These are phyloP conservation scores for Pilophorus perplexus DNA, from an alignment of 2,888 invertebrate genomes.

Conservation along the genomic window DNA sequence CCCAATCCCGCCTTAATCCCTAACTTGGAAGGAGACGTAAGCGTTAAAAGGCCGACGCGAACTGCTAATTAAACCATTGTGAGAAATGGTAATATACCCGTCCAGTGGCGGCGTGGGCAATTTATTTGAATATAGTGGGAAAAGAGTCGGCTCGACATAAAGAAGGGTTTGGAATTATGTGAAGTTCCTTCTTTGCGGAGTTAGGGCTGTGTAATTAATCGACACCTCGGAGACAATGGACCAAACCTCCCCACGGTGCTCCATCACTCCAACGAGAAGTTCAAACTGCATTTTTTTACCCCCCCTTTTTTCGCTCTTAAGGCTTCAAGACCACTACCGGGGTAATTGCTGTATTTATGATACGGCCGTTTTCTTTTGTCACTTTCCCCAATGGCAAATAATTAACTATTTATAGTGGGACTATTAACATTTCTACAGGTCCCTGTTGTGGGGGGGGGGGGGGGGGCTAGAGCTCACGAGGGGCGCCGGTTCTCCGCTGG, in stretches of 20 bases:
- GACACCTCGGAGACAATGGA: constrained; percentile 22
- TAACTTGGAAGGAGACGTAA: constrained; percentile 1
- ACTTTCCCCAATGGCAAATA: constrained; percentile 27
- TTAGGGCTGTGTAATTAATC: constrained; percentile 20
- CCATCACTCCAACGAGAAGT: constrained; percentile 18
- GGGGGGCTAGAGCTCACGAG: background rate
- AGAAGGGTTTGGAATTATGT: constrained; percentile 26
- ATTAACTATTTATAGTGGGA: constrained; percentile 23
- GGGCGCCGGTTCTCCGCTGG: background rate
- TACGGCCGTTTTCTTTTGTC: constrained; percentile 17
- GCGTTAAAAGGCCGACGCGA: constrained; percentile 4
- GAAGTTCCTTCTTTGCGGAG: constrained; percentile 1
- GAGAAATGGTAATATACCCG: constrained; percentile 17
- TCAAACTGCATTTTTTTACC: constrained; percentile 14
- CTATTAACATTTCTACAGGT: constrained; percentile 25
- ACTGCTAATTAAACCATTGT: constrained; percentile 28
- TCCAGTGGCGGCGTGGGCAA: constrained; percentile 12
- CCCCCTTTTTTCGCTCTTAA: background rate
- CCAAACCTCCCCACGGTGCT: constrained; percentile 10
- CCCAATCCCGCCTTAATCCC: background rate
- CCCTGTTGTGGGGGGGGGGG: too few relatives aligned
- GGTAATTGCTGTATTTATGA: constrained; percentile 31
- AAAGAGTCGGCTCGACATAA: constrained; percentile 15
- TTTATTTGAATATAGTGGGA: constrained; percentile 28
- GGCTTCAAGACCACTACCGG: constrained; percentile 3